phyloP scores from a whole-genome alignment of 2,888 invertebrate genomes.

The Netelia inedita region DNA sequence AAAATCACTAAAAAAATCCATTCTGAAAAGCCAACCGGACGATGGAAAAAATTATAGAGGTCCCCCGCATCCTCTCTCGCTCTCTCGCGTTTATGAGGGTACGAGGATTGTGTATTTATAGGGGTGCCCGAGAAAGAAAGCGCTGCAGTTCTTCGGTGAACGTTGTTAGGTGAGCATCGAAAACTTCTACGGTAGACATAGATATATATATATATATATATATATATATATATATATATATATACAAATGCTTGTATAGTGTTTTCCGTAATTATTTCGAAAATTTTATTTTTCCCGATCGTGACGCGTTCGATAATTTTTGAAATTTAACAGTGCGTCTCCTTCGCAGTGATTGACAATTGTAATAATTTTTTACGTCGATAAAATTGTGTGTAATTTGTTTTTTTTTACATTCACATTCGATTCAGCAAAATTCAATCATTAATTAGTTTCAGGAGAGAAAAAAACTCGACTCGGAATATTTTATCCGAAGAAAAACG shows the following conservation, averaged over 20 bases:
- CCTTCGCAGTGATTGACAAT: slow-evolving; percentile 1
- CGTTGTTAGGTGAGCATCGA: slow-evolving; percentile 81
- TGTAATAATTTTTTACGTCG: not conserved
- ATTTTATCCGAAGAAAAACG: not conserved
- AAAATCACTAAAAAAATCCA: slow-evolving; percentile 60
- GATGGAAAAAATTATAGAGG: slow-evolving; percentile 76
- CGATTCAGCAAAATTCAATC: not conserved
- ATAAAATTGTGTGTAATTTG: not conserved
- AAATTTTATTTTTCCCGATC: not conserved
- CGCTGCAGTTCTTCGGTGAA: slow-evolving; percentile 81
- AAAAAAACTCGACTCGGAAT: not conserved
- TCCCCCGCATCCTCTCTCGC: slow-evolving; percentile 33
- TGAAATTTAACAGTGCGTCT: not conserved
- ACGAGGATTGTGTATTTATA: slow-evolving; percentile 83
- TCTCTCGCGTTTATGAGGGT: slow-evolving; percentile 42
- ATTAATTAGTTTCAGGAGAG: not conserved
- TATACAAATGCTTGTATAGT: not conserved
- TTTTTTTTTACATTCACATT: not conserved
- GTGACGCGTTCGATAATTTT: not conserved
- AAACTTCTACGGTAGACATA: slow-evolving; percentile 6
- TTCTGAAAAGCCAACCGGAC: slow-evolving; percentile 71
- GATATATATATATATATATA: not conserved
- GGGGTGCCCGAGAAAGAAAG: slow-evolving; percentile 78
- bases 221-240: not conserved
- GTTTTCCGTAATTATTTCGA: slow-evolving; percentile 3